Base-by-base conservation (phyloP, 1,140 invertebrate genomes). In the Temnothorax nylanderi region DNA sequence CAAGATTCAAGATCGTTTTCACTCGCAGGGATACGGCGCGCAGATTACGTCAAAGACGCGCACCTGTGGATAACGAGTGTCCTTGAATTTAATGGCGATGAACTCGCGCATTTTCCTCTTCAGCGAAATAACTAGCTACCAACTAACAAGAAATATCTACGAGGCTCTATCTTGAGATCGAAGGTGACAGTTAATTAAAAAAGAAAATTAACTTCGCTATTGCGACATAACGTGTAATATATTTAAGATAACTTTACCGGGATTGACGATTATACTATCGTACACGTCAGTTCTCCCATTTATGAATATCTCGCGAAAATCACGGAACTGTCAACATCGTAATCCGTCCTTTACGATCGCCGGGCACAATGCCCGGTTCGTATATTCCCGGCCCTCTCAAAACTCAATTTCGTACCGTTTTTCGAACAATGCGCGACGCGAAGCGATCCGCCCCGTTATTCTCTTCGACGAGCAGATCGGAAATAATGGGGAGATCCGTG, bases 401-500 rank as follows among this genome's bases (percentile, higher is more conserved):
- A 84, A 84, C 56, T 84, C 64, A 62, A 87, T 87, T 82, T 71
- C n/a, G 51, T 54, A 60, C 47, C 80, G 80, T 82, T 87, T 84
- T 69, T 84, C 62, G 85, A 56, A 84, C 65, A 81, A 86, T 86
- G 37, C 64, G n/a, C 41, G 37, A 60, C 26, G 74, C 62, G 62
- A 56, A 49, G 78, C 64, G 84, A 86, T 86, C 85, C 34, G 62
- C 34, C 37, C 77, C 77, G 77, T 87, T 87, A 87, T 84, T 71
- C 65, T 84, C 78, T 60, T 21, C 62, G 54, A 44, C 86, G 78
- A 71, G 21, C 21, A 77, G 74, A 87, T 91, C 88, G 87, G 86
- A 91, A 91, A 86, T 91, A 91, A 84, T 87, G 71, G 86, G 13
- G 64, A 54, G 56, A 81, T 34, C 75, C 69, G 69, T 13, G 18